phyloP scores from a whole-genome alignment of 1,140 invertebrate genomes.

The Scaptodrosophila lebanonensis region DNA sequence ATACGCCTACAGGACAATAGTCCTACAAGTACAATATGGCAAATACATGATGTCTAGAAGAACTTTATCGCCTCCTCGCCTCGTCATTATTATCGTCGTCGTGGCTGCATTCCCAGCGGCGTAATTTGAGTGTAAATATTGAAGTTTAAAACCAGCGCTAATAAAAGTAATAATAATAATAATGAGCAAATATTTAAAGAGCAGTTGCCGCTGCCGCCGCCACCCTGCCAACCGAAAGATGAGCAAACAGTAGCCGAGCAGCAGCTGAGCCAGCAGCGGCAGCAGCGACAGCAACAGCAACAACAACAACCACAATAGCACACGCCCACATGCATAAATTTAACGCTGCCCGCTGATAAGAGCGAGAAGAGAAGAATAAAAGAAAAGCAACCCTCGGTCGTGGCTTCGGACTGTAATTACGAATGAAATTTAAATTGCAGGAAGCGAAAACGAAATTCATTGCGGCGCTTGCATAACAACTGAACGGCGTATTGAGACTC shows the following conservation, averaged over 20 bases:
- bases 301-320: not conserved
- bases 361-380: not conserved
- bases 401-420: conserved; percentile 57
- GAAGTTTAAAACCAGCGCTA: conserved; percentile 49
- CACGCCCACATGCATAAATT: conserved; percentile 22
- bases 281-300: not conserved
- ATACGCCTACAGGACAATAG: too few relatives aligned
- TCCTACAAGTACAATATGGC: too few relatives aligned
- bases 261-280: not conserved
- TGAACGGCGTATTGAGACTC: too few relatives aligned
- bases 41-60: too few relatives aligned
- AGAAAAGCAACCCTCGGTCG: conserved; percentile 4
- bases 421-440: conserved; percentile 70
- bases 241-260: too few relatives aligned
- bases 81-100: too few relatives aligned
- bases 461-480: conserved; percentile 1
- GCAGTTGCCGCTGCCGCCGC: too few relatives aligned
- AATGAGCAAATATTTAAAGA: conserved; percentile 70
- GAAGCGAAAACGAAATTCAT: not conserved
- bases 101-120: conserved; percentile 30
- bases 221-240: too few relatives aligned
- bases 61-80: too few relatives aligned
- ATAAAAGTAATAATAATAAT: conserved; percentile 64
- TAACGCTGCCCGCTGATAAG: conserved; percentile 7
- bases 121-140: conserved; percentile 67